Percentiles rank a stretch among this genome's conserved stretches.
These are phyloP conservation scores for Pyrocoelia pectoralis DNA, from an alignment of 2,888 invertebrate species.

Conservation along the genomic window DNA sequence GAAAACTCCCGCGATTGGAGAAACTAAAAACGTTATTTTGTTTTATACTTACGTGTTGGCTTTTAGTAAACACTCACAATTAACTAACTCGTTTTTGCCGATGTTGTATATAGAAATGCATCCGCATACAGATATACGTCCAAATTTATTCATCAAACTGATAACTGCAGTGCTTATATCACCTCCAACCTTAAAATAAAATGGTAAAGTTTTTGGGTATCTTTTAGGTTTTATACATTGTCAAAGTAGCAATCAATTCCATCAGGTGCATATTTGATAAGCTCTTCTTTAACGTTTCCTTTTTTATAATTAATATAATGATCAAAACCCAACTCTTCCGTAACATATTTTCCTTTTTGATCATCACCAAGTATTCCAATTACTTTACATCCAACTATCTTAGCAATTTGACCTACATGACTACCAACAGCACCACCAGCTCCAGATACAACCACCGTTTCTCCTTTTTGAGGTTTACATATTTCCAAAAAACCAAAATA, in stretches of 20 bases:
- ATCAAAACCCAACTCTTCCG: conserved; percentile 71
- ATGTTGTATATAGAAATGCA: conserved; percentile 70
- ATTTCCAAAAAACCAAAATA: conserved; percentile 78
- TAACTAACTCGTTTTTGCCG: conserved; percentile 44
- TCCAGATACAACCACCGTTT: conserved; percentile 75
- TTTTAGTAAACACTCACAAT: no score
- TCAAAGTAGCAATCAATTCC: conserved; percentile 82
- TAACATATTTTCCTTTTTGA: conserved; percentile 74
- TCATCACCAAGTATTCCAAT: conserved; percentile 77
- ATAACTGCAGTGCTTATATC: conserved; percentile 68
- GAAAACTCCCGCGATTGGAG: conserved; percentile 65
- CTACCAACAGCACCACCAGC: conserved; percentile 84
- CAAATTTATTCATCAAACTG: conserved; percentile 68
- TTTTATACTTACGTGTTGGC: no score
- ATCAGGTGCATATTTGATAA: conserved; percentile 70
- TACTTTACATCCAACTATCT: conserved; percentile 73
- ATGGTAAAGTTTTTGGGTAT: neutral
- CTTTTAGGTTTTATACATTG: conserved; percentile 65
- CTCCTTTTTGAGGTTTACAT: conserved; percentile 74
- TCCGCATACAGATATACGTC: conserved; percentile 72
- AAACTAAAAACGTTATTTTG: conserved; percentile 46
- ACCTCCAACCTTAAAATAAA: conserved; percentile 66
- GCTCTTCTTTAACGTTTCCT: conserved; percentile 61
- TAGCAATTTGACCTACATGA: conserved; percentile 81
- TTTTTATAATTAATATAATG: conserved; percentile 77